phyloP scores from a whole-genome alignment of 2,113 vertebrate species.

The Elachura formosa region DNA sequence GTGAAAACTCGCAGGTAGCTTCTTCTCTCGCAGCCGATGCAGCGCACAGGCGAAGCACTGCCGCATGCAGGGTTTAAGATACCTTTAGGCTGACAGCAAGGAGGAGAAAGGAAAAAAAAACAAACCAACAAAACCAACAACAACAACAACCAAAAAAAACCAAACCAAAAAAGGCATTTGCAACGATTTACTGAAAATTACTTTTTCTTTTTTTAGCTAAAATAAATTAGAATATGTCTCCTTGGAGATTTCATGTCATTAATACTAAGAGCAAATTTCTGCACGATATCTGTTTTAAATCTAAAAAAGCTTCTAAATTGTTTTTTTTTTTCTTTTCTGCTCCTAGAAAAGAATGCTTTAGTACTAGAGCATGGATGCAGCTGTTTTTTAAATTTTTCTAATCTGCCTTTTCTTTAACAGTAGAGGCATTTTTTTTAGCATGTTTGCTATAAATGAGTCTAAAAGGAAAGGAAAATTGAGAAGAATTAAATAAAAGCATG shows the following conservation, averaged over 20 bases:
- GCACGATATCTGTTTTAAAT: slow-evolving; percentile 64
- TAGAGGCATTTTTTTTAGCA: slow-evolving; percentile 32
- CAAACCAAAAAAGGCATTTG: slow-evolving; percentile 41
- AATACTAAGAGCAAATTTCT: slow-evolving; percentile 61
- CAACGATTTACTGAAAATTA: slow-evolving; percentile 40
- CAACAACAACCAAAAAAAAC: neutral
- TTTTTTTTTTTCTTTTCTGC: neutral
- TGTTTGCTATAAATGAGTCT: slow-evolving; percentile 56
- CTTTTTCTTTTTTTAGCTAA: slow-evolving; percentile 11
- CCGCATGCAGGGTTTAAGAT: slow-evolving; percentile 82
- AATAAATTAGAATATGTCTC: slow-evolving; percentile 43
- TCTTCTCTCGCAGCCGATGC: slow-evolving; percentile 79
- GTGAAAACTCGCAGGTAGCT: slow-evolving; percentile 93
- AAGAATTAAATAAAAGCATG: slow-evolving; percentile 70
- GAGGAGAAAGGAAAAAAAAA: neutral
- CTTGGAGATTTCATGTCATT: slow-evolving; percentile 74
- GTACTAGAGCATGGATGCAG: slow-evolving; percentile 71
- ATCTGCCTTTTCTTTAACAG: slow-evolving; percentile 56
- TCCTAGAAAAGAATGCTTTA: slow-evolving; percentile 60
- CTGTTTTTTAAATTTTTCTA: slow-evolving; percentile 62
- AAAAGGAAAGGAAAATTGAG: slow-evolving; percentile 34
- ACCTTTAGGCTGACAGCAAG: slow-evolving; percentile 63
- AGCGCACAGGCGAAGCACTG: slow-evolving; percentile 77
- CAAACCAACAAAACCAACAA: neutral
- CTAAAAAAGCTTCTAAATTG: slow-evolving; percentile 40